These are phyloP conservation scores for Paradoxurus hermaphroditus DNA, from an alignment of 2,113 vertebrate genomes.

Conservation along the genomic window DNA sequence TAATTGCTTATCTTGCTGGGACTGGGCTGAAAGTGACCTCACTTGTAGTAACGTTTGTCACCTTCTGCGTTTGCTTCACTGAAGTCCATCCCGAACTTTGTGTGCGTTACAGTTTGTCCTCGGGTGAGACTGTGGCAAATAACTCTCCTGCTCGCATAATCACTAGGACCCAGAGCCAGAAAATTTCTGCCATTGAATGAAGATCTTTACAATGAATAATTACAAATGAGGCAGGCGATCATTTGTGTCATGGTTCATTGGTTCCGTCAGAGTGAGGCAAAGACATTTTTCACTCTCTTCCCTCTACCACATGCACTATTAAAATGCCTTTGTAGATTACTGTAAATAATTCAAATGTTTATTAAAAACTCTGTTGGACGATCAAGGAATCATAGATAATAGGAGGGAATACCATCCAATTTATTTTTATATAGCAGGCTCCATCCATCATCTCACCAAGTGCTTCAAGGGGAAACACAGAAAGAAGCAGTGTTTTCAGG, in stretches of 20 bases:
- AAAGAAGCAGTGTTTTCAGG: background rate
- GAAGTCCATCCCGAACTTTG: background rate
- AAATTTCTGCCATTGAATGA: conserved; percentile 35
- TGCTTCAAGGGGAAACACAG: background rate
- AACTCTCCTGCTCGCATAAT: background rate
- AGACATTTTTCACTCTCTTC: conserved; percentile 62
- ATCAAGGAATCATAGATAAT: conserved; percentile 66
- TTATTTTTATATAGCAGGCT: conserved; percentile 46
- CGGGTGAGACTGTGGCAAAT: background rate
- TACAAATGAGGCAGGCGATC: conserved; percentile 63
- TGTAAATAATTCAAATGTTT: conserved; percentile 76
- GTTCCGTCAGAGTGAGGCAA: conserved; percentile 64
- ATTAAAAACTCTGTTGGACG: conserved; percentile 68
- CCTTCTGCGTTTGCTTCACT: background rate
- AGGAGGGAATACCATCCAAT: conserved; percentile 49
- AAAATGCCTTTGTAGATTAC: conserved; percentile 61
- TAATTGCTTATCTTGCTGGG: background rate
- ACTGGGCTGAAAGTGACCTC: background rate
- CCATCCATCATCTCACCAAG: conserved; percentile 50
- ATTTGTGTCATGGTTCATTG: conserved; percentile 57
- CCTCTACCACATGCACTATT: conserved; percentile 51
- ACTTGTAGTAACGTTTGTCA: too few relatives aligned
- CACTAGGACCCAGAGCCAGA: conserved; percentile 18
- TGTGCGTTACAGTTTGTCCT: background rate
- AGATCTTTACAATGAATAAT: conserved; percentile 70